phyloP scores from a whole-genome alignment of 1,140 invertebrate genomes.

The Solenopsis fugax region DNA sequence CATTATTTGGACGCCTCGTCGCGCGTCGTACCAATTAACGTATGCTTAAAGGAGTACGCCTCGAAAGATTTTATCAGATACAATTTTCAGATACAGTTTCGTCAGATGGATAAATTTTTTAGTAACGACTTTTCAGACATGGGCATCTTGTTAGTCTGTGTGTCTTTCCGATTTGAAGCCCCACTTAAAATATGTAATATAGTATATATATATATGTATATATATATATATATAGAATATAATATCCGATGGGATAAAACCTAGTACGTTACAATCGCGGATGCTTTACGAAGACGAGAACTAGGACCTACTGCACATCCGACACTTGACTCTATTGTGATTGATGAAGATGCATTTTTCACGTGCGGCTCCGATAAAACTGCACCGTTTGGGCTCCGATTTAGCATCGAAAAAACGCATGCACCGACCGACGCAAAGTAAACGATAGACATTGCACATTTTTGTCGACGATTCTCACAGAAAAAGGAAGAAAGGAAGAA shows the following conservation, averaged over 20 bases:
- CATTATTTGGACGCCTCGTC: slow-evolving; percentile 14
- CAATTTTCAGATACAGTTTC: neutral
- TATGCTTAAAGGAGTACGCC: neutral
- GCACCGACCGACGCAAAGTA: neutral
- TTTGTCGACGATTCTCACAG: neutral
- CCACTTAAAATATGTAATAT: too few relatives aligned
- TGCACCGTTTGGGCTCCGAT: slow-evolving; percentile 20
- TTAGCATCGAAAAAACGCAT: slow-evolving; percentile 1
- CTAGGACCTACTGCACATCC: neutral
- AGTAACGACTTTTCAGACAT: neutral
- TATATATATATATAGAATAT: neutral
- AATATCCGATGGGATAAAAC: neutral
- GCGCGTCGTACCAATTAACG: neutral
- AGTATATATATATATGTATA: too few relatives aligned
- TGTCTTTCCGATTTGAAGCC: neutral
- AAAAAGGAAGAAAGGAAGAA: neutral
- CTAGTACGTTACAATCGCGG: neutral
- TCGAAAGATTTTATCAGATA: neutral
- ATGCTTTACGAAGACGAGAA: neutral
- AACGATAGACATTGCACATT: slow-evolving; percentile 30
- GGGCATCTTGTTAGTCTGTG: too few relatives aligned
- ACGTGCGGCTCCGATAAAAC: neutral
- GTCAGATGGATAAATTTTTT: neutral
- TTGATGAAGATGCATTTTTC: slow-evolving; percentile 16
- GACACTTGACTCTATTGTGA: slow-evolving; percentile 33